phyloP scores from a whole-genome alignment of 2,113 vertebrate species.

The Odocoileus virginianus region DNA sequence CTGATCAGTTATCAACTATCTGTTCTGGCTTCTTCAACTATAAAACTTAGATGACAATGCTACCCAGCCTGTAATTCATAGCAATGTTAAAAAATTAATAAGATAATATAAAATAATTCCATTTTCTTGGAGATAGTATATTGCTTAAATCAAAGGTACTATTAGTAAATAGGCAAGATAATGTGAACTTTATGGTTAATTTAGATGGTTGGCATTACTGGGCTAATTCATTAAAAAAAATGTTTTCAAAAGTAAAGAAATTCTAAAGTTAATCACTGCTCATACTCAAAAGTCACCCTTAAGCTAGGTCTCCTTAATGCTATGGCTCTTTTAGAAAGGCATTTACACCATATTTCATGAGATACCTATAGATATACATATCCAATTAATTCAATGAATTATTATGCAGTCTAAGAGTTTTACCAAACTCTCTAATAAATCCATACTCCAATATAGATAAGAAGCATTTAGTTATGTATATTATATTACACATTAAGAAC shows the following conservation, averaged over 20 bases:
- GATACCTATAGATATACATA: not conserved
- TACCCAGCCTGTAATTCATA: not conserved
- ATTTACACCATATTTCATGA: not conserved
- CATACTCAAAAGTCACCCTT: not conserved
- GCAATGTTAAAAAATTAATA: conserved; percentile 10
- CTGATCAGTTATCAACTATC: not conserved
- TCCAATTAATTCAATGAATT: not conserved
- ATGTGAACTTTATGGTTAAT: not conserved
- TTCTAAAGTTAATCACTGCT: conserved; percentile 29
- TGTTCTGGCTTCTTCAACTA: not conserved
- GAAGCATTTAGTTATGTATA: not conserved
- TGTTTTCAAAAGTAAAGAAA: conserved; percentile 38
- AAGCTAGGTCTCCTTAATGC: not conserved
- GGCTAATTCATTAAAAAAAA: conserved; percentile 36
- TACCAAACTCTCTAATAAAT: not conserved
- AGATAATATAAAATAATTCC: not conserved
- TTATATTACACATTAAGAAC: not conserved
- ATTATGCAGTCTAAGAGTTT: not conserved
- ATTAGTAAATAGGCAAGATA: not conserved
- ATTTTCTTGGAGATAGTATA: not conserved
- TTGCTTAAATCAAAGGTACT: not conserved
- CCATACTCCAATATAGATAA: not conserved
- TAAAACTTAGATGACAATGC: not conserved
- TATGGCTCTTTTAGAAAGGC: not conserved
- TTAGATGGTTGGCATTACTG: conserved; percentile 24